Percentiles rank a stretch among this genome's conserved stretches.
Conservation (phyloP, 2,888 invertebrate genomes). For the Thereva unica region DNA sequence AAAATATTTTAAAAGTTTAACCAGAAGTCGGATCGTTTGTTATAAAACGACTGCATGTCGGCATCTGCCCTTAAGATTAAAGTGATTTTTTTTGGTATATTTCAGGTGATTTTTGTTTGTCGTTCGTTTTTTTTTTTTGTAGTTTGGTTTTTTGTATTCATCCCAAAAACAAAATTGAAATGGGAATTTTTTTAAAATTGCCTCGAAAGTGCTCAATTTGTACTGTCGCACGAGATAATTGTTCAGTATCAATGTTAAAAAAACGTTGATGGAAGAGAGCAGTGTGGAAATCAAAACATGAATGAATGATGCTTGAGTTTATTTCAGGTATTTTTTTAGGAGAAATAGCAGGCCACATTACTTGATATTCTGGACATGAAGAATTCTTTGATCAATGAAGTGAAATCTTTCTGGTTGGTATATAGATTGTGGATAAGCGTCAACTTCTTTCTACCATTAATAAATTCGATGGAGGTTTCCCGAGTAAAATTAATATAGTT, state of each 20-base stretch:
- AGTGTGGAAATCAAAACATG: background rate
- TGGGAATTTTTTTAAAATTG: conserved; percentile 29
- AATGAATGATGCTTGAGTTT: background rate
- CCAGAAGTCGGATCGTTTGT: background rate
- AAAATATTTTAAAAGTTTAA: conserved; percentile 8
- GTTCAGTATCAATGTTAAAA: background rate
- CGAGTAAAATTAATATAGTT: too few relatives aligned
- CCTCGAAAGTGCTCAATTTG: conserved; percentile 33
- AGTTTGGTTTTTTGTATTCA: conserved; percentile 9
- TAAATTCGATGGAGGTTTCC: too few relatives aligned
- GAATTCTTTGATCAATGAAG: conserved; percentile 20
- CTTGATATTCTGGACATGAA: conserved; percentile 21
- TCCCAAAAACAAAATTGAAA: conserved; percentile 7
- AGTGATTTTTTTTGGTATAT: conserved; percentile 17
- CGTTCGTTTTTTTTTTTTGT: too few relatives aligned
- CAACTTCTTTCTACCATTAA: too few relatives aligned
- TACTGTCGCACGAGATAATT: conserved; percentile 29
- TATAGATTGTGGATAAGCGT: too few relatives aligned
- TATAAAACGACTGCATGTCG: conserved; percentile 11
- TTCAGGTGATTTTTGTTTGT: too few relatives aligned
- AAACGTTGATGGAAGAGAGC: background rate
- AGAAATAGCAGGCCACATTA: conserved; percentile 17
- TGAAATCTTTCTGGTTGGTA: background rate
- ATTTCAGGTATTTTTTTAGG: conserved; percentile 4
- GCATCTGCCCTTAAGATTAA: conserved; percentile 26